Percentiles rank a stretch among this genome's conserved stretches.
These are phyloP conservation scores for Hesperophylax magnus DNA, from an alignment of 1,140 invertebrate species.

Conservation along the genomic window DNA sequence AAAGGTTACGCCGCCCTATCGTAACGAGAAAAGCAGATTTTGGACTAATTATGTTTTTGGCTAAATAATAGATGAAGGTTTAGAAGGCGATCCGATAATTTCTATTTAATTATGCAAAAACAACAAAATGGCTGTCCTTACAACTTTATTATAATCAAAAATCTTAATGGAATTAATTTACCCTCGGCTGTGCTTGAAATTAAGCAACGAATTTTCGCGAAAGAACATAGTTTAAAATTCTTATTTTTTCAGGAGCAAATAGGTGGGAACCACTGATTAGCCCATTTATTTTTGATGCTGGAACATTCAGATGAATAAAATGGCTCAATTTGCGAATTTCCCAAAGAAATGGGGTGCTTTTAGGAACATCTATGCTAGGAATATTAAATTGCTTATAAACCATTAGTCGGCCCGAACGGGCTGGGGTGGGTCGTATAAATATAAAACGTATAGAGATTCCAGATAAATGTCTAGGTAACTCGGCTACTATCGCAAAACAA, in stretches of 20 bases:
- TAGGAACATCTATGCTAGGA: constrained; percentile 3
- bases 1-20: no score
- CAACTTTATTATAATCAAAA: no score
- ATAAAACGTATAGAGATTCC: constrained; percentile 6
- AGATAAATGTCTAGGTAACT: constrained; percentile 9
- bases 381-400: constrained; percentile 56
- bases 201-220: no score
- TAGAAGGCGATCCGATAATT: background rate
- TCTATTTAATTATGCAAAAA: background rate
- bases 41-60: no score
- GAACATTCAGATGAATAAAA: background rate
- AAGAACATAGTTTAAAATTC: no score
- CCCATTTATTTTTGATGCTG: no score
- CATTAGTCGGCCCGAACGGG: constrained; percentile 37
- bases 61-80: background rate
- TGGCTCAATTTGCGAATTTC: background rate
- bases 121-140: background rate
- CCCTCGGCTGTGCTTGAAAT: no score
- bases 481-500: constrained; percentile 10
- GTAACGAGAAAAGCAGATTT: no score
- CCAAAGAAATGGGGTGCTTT: background rate
- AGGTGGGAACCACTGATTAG: no score
- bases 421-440: constrained; percentile 11
- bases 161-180: no score
- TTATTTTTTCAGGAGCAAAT: no score